phyloP scores from a whole-genome alignment of 2,113 vertebrate species.

The Callithrix jacchus region DNA sequence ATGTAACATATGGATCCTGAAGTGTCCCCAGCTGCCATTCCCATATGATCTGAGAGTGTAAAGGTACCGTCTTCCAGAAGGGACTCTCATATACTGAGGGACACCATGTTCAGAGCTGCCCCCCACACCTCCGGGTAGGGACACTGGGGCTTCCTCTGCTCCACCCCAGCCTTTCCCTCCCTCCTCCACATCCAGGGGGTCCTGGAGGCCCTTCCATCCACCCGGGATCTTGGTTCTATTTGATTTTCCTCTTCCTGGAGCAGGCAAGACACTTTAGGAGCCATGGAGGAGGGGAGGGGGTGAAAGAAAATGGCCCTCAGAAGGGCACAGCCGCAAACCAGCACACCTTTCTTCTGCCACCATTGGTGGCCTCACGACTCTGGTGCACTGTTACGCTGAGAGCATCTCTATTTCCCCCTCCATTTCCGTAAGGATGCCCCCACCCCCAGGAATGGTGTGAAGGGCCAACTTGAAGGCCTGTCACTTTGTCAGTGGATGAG shows the following conservation, averaged over 20 bases:
- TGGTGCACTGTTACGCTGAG: not conserved
- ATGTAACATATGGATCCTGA: no score
- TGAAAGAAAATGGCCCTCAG: not conserved
- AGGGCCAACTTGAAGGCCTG: not conserved
- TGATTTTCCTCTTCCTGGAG: not conserved
- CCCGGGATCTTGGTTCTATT: not conserved
- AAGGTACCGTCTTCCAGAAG: not conserved
- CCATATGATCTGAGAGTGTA: not conserved
- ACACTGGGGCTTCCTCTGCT: not conserved
- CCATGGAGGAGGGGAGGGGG: fast-evolving
- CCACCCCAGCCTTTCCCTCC: not conserved
- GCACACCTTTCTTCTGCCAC: not conserved
- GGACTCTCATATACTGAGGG: no score
- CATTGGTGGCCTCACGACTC: not conserved
- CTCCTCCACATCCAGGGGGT: not conserved
- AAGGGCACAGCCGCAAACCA: not conserved
- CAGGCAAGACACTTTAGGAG: not conserved
- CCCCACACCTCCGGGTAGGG: not conserved
- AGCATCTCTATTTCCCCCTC: not conserved
- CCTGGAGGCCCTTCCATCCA: not conserved
- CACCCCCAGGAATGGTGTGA: not conserved
- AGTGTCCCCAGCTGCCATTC: not conserved
- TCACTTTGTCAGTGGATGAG: not conserved
- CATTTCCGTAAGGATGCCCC: not conserved
- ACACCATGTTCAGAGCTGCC: not conserved